Evolutionary conservation across 2,888 invertebrate species (phyloP), one percentile per base, ranked within the genome.

Genomic region (Phortica magna): DNA sequence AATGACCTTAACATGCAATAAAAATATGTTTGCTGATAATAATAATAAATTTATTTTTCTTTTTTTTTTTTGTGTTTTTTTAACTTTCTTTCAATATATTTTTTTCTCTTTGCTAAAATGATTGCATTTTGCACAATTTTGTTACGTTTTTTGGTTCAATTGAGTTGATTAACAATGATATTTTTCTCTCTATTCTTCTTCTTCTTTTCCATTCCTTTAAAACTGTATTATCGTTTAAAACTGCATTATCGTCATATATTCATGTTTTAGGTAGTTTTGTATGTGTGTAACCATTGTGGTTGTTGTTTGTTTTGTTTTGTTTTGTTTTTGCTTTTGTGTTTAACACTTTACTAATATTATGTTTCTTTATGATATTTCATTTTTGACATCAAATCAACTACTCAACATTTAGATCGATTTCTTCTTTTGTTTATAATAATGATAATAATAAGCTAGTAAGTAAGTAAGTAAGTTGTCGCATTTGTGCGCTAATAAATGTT

Each of bases 401-500:
- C 6, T 61, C 61, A 61, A 67, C 67, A 67, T 42, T n/a, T 39
- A 67, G 42, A 42, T 42, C 17, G 19, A 43, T 65, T 43, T 74
- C 7, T 70, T 59, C 14, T 71, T 53, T 55, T 72, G 39, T 57
- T 72, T n/a, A 41, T 75, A 12, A 61, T 65, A 79, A 80, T 81
- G 75, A 73, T 80, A 79, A 79, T 80, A 19, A n/a, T n/a, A n/a
- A n/a, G n/a, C n/a, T n/a, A 78, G 78, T 78, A 79, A 19, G 80
- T 85, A 55, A n/a, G 10, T 55, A 9, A 10, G 55, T 55, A 55
- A 10, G 10, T 7, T 55, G 55, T 55, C 14, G 9, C 17, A 55
- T 48, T 48, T 14, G 48, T 48, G 14, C 48, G 48, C 14, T 48
- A 48, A 48, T 48, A 12, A 59, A 59, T 17, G 59, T 7, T 59